Conservation (phyloP, 2,888 invertebrate genomes). For the Notodonta dromedarius region DNA sequence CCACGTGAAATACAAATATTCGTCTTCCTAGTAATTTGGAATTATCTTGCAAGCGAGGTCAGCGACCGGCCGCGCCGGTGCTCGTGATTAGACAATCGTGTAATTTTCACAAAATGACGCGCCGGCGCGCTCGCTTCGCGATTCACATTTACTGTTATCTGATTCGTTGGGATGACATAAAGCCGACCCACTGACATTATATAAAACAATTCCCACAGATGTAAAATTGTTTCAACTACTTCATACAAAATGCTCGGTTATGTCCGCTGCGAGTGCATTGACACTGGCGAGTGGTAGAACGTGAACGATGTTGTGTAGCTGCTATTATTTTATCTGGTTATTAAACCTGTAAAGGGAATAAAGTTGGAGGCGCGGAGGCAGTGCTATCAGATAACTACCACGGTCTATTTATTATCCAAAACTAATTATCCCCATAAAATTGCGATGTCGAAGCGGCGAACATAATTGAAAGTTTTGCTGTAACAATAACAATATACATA, state of each 20-base stretch:
- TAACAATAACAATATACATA: neutral
- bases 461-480: neutral
- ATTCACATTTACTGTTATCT: conserved; percentile 19
- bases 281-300: conserved; percentile 45
- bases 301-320: conserved; percentile 32
- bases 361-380: conserved; percentile 31
- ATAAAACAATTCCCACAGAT: conserved; percentile 19
- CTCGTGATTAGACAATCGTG: conserved; percentile 46
- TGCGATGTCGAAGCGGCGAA: neutral
- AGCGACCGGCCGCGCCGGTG: conserved; percentile 30
- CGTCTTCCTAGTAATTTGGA: conserved; percentile 9
- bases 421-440: conserved; percentile 15
- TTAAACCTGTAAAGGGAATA: conserved; percentile 46
- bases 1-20: neutral
- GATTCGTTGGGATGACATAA: conserved; percentile 8
- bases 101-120: conserved; percentile 40
- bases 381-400: conserved; percentile 36
- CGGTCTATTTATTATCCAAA: conserved; percentile 20
- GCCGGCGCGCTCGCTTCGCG: conserved; percentile 5
- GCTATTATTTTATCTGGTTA: conserved; percentile 52
- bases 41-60: conserved; percentile 43
- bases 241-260: conserved; percentile 42
- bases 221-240: conserved; percentile 36
- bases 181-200: conserved; percentile 20
- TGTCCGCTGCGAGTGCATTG: conserved; percentile 53